phyloP scores from a whole-genome alignment of 2,797 vertebrate species.

The Chloroceryle inda region DNA sequence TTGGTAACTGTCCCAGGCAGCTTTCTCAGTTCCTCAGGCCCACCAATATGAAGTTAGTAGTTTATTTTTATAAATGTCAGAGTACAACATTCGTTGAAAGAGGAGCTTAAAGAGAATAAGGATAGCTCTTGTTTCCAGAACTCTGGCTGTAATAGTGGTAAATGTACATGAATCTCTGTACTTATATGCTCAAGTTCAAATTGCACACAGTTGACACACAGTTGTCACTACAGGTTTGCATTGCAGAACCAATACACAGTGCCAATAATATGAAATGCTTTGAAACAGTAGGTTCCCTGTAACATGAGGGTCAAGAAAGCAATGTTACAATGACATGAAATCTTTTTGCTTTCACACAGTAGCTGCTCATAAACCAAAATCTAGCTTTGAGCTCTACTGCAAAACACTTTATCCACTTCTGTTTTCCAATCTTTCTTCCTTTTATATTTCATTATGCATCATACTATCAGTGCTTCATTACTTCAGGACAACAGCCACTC shows the following conservation, averaged over 20 bases:
- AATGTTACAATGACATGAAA: background rate
- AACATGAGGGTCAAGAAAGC: background rate
- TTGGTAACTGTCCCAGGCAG: background rate
- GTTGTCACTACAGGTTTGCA: background rate
- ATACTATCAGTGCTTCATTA: constrained; percentile 21
- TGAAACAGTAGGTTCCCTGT: background rate
- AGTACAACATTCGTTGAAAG: background rate
- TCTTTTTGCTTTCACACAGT: background rate
- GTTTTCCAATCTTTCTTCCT: background rate
- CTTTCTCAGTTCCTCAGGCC: background rate
- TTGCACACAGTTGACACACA: background rate
- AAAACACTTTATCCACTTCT: background rate
- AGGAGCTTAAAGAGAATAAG: background rate
- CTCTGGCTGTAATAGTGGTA: background rate
- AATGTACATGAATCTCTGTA: background rate
- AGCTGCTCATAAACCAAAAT: background rate
- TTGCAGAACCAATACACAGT: background rate
- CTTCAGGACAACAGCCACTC: constrained; percentile 22
- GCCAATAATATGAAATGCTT: background rate
- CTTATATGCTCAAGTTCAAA: background rate
- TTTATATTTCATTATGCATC: background rate
- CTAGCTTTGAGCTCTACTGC: background rate
- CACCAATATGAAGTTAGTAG: background rate
- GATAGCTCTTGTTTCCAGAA: background rate
- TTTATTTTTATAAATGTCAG: background rate